Percentiles rank a stretch among this genome's conserved stretches.
Conservation (phyloP, 2,888 invertebrate genomes). For the Agrochola litura region DNA sequence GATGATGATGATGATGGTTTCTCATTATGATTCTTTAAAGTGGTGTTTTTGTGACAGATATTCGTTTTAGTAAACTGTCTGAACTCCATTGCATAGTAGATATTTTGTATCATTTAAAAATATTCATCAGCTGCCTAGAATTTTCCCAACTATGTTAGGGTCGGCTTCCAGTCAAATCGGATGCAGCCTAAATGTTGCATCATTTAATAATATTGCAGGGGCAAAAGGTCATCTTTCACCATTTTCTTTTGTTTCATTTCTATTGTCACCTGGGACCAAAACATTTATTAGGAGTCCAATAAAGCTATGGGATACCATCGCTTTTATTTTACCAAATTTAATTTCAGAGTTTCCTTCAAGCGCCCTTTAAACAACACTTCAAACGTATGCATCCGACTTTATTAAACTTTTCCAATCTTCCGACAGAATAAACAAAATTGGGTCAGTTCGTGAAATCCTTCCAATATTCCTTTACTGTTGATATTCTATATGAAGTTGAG, state of each 20-base stretch:
- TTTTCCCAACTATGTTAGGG: background rate
- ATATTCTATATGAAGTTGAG: slow-evolving; percentile 36
- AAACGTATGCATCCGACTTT: slow-evolving; percentile 29
- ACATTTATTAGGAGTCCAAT: background rate
- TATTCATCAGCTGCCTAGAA: too few species aligned
- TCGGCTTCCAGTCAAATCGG: background rate
- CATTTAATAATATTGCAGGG: slow-evolving; percentile 1
- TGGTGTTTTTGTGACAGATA: slow-evolving; percentile 20
- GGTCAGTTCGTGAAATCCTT: slow-evolving; percentile 31
- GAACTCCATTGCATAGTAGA: background rate
- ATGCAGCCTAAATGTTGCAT: background rate
- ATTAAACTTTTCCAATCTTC: slow-evolving; percentile 50
- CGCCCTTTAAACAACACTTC: slow-evolving; percentile 24
- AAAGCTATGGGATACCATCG: background rate
- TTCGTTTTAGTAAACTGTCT: slow-evolving; percentile 24
- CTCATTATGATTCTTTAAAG: slow-evolving; percentile 25
- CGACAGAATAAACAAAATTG: slow-evolving; percentile 31
- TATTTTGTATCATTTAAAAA: background rate
- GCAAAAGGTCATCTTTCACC: background rate
- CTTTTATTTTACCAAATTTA: slow-evolving; percentile 22
- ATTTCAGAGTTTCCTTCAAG: slow-evolving; percentile 18
- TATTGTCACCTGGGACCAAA: slow-evolving; percentile 15
- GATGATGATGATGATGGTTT: too few species aligned
- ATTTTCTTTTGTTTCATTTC: background rate
- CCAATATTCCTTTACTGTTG: slow-evolving; percentile 40